These are phyloP conservation scores for Atta cephalotes DNA, from an alignment of 1,140 invertebrate genomes.

Conservation along the genomic window DNA sequence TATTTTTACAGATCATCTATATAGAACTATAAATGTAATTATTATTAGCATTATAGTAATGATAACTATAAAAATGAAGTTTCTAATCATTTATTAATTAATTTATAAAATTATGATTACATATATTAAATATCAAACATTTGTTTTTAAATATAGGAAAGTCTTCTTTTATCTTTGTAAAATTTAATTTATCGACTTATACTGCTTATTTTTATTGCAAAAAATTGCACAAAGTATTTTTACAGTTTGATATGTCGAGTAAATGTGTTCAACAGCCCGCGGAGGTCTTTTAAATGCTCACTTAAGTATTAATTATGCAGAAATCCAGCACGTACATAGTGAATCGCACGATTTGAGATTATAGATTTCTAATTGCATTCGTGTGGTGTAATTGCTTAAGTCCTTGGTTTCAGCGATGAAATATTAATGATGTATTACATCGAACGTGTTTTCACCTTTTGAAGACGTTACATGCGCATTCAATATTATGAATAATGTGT, in stretches of 20 bases:
- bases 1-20: too few species aligned
- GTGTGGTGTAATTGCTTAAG: conserved; percentile 28
- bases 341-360: conserved; percentile 22
- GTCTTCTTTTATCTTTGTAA: neutral
- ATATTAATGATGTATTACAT: conserved; percentile 53
- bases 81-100: too few species aligned
- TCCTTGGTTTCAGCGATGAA: conserved; percentile 9
- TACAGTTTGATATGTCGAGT: neutral
- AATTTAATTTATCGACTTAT: neutral
- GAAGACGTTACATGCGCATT: conserved; percentile 28
- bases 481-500: conserved; percentile 42
- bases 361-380: conserved; percentile 44
- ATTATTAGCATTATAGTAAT: too few species aligned
- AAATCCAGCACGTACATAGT: conserved; percentile 1
- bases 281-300: neutral
- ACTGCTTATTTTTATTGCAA: neutral
- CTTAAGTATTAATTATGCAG: conserved; percentile 49
- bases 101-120: too few species aligned
- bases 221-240: neutral
- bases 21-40: too few species aligned
- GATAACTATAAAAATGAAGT: too few species aligned
- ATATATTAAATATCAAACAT: too few species aligned
- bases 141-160: neutral
- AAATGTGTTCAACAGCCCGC: neutral
- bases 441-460: conserved; percentile 27